Base-by-base conservation (phyloP, 2,888 invertebrate genomes). In the Archips xylosteana region DNA sequence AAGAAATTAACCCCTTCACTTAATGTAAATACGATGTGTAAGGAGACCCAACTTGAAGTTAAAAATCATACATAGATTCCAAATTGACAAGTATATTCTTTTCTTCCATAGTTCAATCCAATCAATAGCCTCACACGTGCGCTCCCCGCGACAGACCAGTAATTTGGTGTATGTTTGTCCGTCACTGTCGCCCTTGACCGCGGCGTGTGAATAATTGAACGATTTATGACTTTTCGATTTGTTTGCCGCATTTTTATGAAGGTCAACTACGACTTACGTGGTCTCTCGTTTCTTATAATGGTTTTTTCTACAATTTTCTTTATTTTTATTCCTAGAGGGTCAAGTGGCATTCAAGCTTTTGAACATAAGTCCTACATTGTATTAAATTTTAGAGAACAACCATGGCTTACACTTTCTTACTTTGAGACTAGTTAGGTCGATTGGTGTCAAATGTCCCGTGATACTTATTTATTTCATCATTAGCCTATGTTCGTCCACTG, bases 121-220 rank as follows among this genome's bases (percentile, higher is more conserved):
- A 57, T 57, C 57, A 32, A 57, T 57, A 23, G 54, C 9, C 32
- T 8, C 57, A 57, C 57, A 57, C 57, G 54, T 49, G 49, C 49
- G 49, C 9, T 8, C 54, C 23, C 54, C 9, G 54, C 54, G 57
- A 54, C 51, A 54, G 15, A 23, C 57, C 32, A 32, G 32, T 32
- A 23, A 23, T 54, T 15, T 54, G 15, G 51, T 15, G 15, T 15
- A n/a, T 51, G 59, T 64, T 63, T 69, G 73, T 63, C 60, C 57
- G 47, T 54, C 62, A 8, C 13, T 4, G 13, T 15, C 68, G 76
- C 70, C 79, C 80, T 80, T 80, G 78, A 78, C 80, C 77, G 75
- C 57, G 9, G 51, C 57, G 59, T 70, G 59, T 76, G 71, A 77
- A 78, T 79, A 76, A 78, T 72, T 75, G 65, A 78, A 70, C 68